These are phyloP conservation scores for Tribolium freemani DNA, from an alignment of 2,888 invertebrate species.

Conservation along the genomic window DNA sequence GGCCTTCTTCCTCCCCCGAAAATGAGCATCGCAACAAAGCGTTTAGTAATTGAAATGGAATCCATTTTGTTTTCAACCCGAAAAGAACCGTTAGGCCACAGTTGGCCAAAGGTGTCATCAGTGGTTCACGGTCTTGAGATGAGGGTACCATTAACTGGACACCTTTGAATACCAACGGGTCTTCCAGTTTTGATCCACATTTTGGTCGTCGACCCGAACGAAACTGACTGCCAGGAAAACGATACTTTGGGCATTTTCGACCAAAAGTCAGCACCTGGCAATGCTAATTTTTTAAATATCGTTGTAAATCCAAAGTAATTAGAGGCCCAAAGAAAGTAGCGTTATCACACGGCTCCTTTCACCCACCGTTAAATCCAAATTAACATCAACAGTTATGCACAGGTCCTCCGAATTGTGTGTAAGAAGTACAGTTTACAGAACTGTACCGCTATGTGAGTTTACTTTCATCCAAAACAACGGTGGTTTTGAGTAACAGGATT, in stretches of 20 bases:
- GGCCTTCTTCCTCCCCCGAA: slow-evolving; percentile 45
- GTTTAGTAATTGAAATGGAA: slow-evolving; percentile 60
- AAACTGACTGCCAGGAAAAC: slow-evolving; percentile 54
- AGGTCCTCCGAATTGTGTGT: slow-evolving; percentile 30
- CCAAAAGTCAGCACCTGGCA: not conserved
- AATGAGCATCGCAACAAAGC: slow-evolving; percentile 14
- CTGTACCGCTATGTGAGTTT: slow-evolving; percentile 54
- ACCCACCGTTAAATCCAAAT: slow-evolving; percentile 27
- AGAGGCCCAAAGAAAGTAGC: slow-evolving; percentile 29
- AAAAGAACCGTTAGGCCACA: slow-evolving; percentile 57
- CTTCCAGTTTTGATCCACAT: slow-evolving; percentile 64
- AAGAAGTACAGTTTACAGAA: slow-evolving; percentile 36
- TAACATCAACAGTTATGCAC: slow-evolving; percentile 34
- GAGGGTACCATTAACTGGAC: slow-evolving; percentile 46
- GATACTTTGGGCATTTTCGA: not conserved
- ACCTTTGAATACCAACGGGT: slow-evolving; percentile 62
- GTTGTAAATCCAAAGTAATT: not conserved
- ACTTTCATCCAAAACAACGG: slow-evolving; percentile 56
- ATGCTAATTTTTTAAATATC: not conserved
- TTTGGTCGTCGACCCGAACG: slow-evolving; percentile 63
- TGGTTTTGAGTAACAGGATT: slow-evolving; percentile 52
- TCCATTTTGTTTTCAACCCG: slow-evolving; percentile 63
- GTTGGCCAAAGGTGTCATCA: slow-evolving; percentile 28
- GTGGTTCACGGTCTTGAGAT: not conserved
- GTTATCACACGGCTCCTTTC: slow-evolving; percentile 22